Conservation (phyloP, 2,797 vertebrate species). For the Fistularia tabacaria region DNA sequence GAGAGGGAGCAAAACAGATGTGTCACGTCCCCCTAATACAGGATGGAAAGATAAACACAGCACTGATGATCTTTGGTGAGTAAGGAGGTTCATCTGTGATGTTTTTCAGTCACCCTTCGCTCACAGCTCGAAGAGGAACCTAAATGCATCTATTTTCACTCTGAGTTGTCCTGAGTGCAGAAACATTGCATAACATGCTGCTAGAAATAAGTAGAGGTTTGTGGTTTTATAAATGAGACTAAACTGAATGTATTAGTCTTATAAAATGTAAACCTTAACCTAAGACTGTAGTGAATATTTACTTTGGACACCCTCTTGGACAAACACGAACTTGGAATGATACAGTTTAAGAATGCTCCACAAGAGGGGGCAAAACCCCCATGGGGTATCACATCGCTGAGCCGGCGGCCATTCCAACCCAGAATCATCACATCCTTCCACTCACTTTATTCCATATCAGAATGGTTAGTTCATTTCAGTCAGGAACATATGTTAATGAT, state of each 20-base stretch:
- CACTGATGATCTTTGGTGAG: conserved; percentile 29
- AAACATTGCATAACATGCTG: conserved; percentile 8
- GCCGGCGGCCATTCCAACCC: conserved; percentile 10
- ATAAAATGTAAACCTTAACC: conserved; percentile 4
- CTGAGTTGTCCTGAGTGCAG: neutral
- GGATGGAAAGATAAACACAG: conserved; percentile 52
- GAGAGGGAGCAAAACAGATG: conserved; percentile 39
- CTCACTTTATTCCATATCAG: conserved; percentile 13
- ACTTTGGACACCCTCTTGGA: conserved; percentile 23
- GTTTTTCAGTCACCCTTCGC: conserved; percentile 8
- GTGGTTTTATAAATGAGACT: conserved; percentile 1
- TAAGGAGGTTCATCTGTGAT: conserved; percentile 9
- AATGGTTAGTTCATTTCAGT: neutral
- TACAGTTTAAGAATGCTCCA: conserved; percentile 54
- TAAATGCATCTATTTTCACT: conserved; percentile 1
- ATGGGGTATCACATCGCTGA: conserved; percentile 29
- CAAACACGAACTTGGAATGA: conserved; percentile 4
- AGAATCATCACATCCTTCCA: conserved; percentile 12
- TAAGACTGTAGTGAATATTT: neutral
- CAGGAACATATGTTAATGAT: conserved; percentile 3
- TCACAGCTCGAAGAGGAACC: neutral
- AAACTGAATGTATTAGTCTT: conserved; percentile 5
- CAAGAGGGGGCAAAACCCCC: conserved; percentile 71
- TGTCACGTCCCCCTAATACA: conserved; percentile 39
- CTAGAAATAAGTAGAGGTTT: conserved; percentile 1